Base-by-base conservation (phyloP, 2,888 invertebrate species). In the Ditula angustiorana region DNA sequence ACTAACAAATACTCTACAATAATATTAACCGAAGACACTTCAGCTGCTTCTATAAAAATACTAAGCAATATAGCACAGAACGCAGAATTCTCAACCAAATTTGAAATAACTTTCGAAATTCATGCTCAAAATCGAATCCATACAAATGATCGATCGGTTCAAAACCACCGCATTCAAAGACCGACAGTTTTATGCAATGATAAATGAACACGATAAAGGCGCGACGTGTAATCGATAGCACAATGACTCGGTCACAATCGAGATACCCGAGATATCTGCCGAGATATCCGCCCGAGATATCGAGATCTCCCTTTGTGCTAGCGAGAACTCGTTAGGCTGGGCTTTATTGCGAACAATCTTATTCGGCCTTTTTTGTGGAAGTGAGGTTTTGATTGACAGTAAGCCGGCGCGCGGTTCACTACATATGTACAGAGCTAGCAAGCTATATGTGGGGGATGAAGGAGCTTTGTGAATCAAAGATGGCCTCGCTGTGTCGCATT, bases 381-480 rank as follows among this genome's bases (percentile, higher is more conserved):
- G 78, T 78, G 81, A 79, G 80, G 73, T 71, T 81, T 81, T 86
- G 85, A 86, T 85, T 85, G 86, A 86, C 86, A 85, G 81, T 86
- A 82, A 87, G 81, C 82, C 79, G 67, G 71, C 7, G 13, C 19
- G 21, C 10, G 46, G 41, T 11, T 46, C 46, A 50, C 67, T 77
- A 76, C 80, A 82, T 85, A 83, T 75, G 79, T 81, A 63, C 71
- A 67, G 64, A 71, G 72, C 76, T 55, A 53, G 19, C 60, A 41
- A 30, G 21, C 35, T 47, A n/a, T 49, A 8, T 55, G n/a, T 10
- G 3, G 19, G 16, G 19, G 41, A 37, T 37, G 1, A n/a, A 21
- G 7, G 11, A 13, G 56, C 56, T 66, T 58, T 58, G 50, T 19
- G 16, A 60, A 53, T 53, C 55, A 26, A 21, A 49, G 11, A 23